A percentile compares a stretch with the other conserved stretches of the same genome.
Conservation (phyloP, 92 coral and sea anemone genomes). For the Heteractis magnifica region DNA sequence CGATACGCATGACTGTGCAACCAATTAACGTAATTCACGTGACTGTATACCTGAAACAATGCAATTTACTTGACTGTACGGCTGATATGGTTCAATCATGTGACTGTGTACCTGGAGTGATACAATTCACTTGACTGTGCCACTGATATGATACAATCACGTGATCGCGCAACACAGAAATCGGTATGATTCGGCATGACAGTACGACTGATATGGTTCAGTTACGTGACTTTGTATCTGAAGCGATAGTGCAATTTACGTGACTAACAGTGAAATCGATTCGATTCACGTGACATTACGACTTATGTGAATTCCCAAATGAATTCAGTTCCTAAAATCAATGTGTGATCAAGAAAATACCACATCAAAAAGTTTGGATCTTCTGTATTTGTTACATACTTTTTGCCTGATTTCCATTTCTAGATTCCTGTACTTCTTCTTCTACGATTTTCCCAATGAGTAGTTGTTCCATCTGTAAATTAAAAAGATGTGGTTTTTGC, state of each 20-base stretch:
- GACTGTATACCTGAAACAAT: neutral
- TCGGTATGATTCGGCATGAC: no score
- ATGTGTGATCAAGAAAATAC: neutral
- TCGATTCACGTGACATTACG: neutral
- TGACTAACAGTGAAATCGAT: no score
- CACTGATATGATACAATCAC: no score
- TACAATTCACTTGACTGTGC: no score
- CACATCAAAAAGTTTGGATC: neutral
- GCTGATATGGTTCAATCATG: no score
- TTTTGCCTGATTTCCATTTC: neutral
- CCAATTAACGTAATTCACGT: neutral
- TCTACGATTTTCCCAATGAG: slow-evolving; percentile 1
- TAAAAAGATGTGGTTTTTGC: neutral
- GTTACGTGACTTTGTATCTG: no score
- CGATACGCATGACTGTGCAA: no score
- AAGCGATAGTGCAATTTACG: neutral
- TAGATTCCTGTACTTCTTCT: neutral
- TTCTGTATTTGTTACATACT: neutral
- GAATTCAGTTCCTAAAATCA: neutral
- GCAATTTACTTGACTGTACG: neutral
- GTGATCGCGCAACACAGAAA: neutral
- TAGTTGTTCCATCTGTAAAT: neutral
- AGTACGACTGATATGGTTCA: no score
- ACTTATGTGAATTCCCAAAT: no score
- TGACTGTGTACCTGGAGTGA: no score